Evolutionary conservation across 2,797 vertebrate species (phyloP).

Genomic region (Urophycis tenuis): DNA sequence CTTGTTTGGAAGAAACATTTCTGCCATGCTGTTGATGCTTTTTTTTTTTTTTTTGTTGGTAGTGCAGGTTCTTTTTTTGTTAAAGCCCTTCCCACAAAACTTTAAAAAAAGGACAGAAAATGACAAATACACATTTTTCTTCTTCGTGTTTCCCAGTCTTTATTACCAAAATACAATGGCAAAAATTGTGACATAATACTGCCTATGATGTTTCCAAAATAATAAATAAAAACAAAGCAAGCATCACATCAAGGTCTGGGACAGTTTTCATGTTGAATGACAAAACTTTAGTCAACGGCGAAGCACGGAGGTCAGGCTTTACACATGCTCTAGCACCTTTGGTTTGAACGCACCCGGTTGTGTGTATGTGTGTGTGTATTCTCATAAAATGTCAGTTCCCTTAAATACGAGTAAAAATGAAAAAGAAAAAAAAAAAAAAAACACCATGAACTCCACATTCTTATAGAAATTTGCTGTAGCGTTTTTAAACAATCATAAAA

Average conservation of each 20-base stretch:
- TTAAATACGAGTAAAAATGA: slow-evolving; percentile 47
- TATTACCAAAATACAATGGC: slow-evolving; percentile 97
- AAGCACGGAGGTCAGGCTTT: slow-evolving; percentile 48
- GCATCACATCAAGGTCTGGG: slow-evolving; percentile 73
- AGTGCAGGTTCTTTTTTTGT: background rate
- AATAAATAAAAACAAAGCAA: slow-evolving; percentile 80
- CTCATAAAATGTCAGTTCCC: slow-evolving; percentile 65
- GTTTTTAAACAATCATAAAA: slow-evolving; percentile 69
- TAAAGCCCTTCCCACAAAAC: background rate
- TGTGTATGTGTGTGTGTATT: slow-evolving; percentile 55
- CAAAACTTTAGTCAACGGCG: slow-evolving; percentile 50
- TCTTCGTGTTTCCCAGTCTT: slow-evolving; percentile 65
- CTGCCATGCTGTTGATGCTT: background rate
- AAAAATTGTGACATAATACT: slow-evolving; percentile 84
- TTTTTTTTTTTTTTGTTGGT: too few species aligned
- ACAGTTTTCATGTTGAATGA: slow-evolving; percentile 62
- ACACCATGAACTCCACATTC: slow-evolving; percentile 32
- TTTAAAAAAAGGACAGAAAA: background rate
- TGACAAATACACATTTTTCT: background rate
- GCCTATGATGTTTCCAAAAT: slow-evolving; percentile 79
- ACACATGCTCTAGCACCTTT: slow-evolving; percentile 57
- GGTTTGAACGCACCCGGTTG: slow-evolving; percentile 75
- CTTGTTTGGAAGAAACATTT: background rate
- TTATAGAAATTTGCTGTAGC: slow-evolving; percentile 51
- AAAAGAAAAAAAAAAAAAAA: slow-evolving; percentile 52